A percentile compares a stretch with the other conserved stretches of the same genome.
Evolutionary conservation across 2,888 invertebrate species (phyloP).

Genomic region (Thymelicus sylvestris): DNA sequence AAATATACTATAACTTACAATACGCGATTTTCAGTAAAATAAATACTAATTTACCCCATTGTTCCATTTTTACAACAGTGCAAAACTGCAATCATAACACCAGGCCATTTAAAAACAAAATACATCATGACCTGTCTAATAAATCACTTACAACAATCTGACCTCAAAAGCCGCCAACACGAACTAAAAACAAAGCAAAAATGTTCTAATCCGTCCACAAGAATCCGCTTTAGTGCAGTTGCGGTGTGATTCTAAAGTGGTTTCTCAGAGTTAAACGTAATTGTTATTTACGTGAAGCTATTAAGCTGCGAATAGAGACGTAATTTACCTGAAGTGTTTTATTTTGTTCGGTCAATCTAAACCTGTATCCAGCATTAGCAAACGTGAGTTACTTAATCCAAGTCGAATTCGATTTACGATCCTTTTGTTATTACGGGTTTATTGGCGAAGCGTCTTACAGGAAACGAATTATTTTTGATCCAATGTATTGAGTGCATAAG

Average conservation of each 20-base stretch:
- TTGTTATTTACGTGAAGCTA: slow-evolving; percentile 36
- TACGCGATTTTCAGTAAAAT: too few species aligned
- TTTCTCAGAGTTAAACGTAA: slow-evolving; percentile 36
- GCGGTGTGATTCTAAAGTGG: slow-evolving; percentile 32
- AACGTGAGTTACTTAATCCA: slow-evolving; percentile 28
- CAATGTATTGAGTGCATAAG: too few species aligned
- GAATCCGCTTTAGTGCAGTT: slow-evolving; percentile 25
- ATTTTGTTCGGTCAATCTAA: slow-evolving; percentile 31
- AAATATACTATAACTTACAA: too few species aligned
- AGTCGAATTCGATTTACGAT: slow-evolving; percentile 30
- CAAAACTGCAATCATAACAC: too few species aligned
- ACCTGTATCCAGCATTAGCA: slow-evolving; percentile 29
- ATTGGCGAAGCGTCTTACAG: background rate
- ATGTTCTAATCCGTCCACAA: slow-evolving; percentile 17
- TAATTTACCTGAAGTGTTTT: slow-evolving; percentile 35
- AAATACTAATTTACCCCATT: too few species aligned
- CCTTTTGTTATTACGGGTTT: slow-evolving; percentile 12
- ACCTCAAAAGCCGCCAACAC: slow-evolving; percentile 17
- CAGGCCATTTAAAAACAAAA: slow-evolving; percentile 4
- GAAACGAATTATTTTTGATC: too few species aligned
- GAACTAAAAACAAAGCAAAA: slow-evolving; percentile 27
- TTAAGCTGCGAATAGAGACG: slow-evolving; percentile 36
- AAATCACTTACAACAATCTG: slow-evolving; percentile 21
- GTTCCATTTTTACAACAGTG: too few species aligned
- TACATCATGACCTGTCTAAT: slow-evolving; percentile 4